Percentiles rank a stretch among this genome's conserved stretches.
These are phyloP conservation scores for Hippocampus comes DNA, from an alignment of 2,113 vertebrate species.

Conservation along the genomic window DNA sequence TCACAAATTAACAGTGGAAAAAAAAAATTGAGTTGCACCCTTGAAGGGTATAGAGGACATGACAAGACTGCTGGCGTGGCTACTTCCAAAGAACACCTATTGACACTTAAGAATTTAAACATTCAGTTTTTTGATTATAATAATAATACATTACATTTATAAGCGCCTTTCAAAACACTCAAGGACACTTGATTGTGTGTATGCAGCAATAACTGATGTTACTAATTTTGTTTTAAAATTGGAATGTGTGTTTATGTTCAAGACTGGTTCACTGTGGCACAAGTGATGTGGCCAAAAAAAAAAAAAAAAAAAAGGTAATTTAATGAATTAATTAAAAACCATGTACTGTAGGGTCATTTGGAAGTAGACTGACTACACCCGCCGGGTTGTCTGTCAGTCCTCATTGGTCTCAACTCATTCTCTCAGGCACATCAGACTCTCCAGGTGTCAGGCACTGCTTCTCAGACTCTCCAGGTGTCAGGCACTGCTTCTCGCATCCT, in stretches of 20 bases:
- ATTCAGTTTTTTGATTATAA: background rate
- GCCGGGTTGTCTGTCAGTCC: slow-evolving; percentile 44
- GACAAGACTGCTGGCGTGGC: slow-evolving; percentile 35
- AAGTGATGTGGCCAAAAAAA: slow-evolving; percentile 27
- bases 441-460: slow-evolving; percentile 65
- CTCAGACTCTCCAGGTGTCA: slow-evolving; percentile 71
- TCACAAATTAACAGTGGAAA: slow-evolving; percentile 41
- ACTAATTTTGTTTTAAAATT: background rate
- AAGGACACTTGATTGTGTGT: no score
- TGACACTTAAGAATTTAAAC: slow-evolving; percentile 35
- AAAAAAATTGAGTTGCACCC: slow-evolving; percentile 50
- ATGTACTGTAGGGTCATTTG: slow-evolving; percentile 17
- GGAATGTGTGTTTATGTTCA: background rate
- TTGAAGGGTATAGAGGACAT: slow-evolving; percentile 42
- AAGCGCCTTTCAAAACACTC: no score
- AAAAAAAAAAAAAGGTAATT: background rate
- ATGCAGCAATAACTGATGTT: background rate
- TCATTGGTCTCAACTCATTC: slow-evolving; percentile 60
- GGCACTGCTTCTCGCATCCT: slow-evolving; percentile 68
- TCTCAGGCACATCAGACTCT: slow-evolving; percentile 72
- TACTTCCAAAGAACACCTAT: slow-evolving; percentile 42
- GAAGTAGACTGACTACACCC: slow-evolving; percentile 15
- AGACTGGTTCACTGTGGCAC: no score
- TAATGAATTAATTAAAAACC: background rate
- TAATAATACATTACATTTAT: no score